A percentile compares a stretch with the other conserved stretches of the same genome.
Evolutionary conservation across 2,113 vertebrate genomes (phyloP).

Genomic region (Galbula dea): DNA sequence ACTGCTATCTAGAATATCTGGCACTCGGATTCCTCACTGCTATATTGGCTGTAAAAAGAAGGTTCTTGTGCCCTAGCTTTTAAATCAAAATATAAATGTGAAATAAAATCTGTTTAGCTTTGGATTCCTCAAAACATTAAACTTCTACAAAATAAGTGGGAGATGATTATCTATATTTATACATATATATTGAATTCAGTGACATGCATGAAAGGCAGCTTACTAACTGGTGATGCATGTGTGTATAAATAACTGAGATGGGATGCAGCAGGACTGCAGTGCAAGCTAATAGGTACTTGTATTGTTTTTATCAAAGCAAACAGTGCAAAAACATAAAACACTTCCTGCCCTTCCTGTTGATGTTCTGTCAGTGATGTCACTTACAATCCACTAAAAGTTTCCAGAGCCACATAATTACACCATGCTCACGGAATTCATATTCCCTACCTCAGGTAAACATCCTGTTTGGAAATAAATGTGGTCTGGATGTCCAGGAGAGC

Average conservation of each 20-base stretch:
- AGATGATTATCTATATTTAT: background rate
- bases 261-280: constrained; percentile 20
- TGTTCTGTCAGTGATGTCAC: constrained; percentile 69
- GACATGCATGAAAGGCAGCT: background rate
- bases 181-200: background rate
- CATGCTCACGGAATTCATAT: constrained; percentile 68
- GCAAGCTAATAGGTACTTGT: constrained; percentile 56
- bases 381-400: constrained; percentile 70
- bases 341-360: constrained; percentile 74
- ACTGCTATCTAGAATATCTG: background rate
- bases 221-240: background rate
- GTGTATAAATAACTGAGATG: background rate
- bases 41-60: constrained; percentile 22
- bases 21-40: constrained; percentile 8
- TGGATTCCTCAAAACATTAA: background rate
- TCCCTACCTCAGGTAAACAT: constrained; percentile 71
- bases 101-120: background rate
- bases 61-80: constrained; percentile 18
- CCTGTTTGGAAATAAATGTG: constrained; percentile 68
- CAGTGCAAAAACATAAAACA: constrained; percentile 70
- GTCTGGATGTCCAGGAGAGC: constrained; percentile 57
- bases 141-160: background rate
- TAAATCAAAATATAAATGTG: background rate
- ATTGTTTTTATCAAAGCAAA: constrained; percentile 66
- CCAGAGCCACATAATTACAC: constrained; percentile 59